Conservation (phyloP, 1,140 invertebrate genomes). For the Heliconius melpomene region DNA sequence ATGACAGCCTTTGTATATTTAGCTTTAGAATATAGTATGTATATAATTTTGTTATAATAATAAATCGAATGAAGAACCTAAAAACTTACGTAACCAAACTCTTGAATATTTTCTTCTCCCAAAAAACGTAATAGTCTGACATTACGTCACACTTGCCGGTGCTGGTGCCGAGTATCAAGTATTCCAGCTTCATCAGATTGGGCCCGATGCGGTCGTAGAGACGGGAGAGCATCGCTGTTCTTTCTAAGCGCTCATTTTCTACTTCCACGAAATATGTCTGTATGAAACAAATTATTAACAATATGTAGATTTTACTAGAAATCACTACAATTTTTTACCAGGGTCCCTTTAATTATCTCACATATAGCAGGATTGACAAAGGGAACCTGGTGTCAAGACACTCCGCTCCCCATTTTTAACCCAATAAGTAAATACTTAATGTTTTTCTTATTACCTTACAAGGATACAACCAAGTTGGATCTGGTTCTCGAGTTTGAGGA, state of each 20-base stretch:
- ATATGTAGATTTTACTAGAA: background rate
- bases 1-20: too few species aligned
- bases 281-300: background rate
- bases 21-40: too few species aligned
- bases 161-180: slow-evolving; percentile 85
- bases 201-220: slow-evolving; percentile 88
- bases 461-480: slow-evolving; percentile 63
- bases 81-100: slow-evolving; percentile 60
- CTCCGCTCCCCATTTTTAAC: too few species aligned
- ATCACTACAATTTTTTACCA: too few species aligned
- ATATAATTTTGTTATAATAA: too few species aligned
- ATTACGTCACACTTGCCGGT: slow-evolving; percentile 85
- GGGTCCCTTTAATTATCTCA: too few species aligned
- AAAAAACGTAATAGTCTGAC: slow-evolving; percentile 85
- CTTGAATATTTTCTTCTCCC: slow-evolving; percentile 86
- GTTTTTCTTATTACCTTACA: slow-evolving; percentile 64
- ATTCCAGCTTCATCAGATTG: slow-evolving; percentile 91
- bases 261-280: slow-evolving; percentile 87
- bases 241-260: slow-evolving; percentile 84
- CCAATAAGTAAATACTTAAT: too few species aligned
- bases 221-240: slow-evolving; percentile 84
- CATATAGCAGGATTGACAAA: background rate
- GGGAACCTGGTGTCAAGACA: background rate
- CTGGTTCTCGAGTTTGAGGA: slow-evolving; percentile 52
- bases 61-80: background rate